Evolutionary conservation across 2,797 vertebrate species (phyloP), one percentile per base, ranked within the genome.

Genomic region (Lates japonicus): DNA sequence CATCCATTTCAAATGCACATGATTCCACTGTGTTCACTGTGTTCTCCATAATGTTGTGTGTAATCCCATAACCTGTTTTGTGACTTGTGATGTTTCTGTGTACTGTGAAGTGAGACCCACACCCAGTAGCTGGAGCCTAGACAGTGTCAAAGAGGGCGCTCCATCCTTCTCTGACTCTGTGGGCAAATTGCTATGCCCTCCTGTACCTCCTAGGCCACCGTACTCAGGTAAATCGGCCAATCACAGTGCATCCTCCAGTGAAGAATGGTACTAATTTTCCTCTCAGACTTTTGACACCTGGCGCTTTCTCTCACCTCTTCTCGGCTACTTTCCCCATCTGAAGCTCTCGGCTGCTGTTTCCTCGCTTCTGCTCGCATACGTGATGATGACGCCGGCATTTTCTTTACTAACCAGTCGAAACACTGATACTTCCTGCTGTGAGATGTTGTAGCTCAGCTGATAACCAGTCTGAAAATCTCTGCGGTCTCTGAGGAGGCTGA

Each of bases 51-150:
- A 49, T 70, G 70, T 90, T 1, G 25, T 65, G 46, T 89, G 74
- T 80, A 14, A 60, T 41, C 49, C 51, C 76, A 76, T 89, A 20
- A 66, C 57, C 46, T 68, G 76, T 81, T 4, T 11, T 84, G 76
- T 93, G 88, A 90, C 67, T 52, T 84, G 80, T 85, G 51, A 44
- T 90, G 86, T 94, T 74, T 92, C 74, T 89, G 64, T 94, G 83
- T 93, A 86, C 84, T 93, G 95, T 87, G 94, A 96, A 99, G 97
- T 98, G 93, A 97, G 96, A 78, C 91, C 95, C 87, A 96, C 97
- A 11, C 96, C 96, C 61, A 98, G 97, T 96, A 99, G 97, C 95
- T 99, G 98, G 98, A 99, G 97, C 95, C 94, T 99, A 94, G 98
- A 99, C 94, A 97, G 96, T 93, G 97, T 96, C 85, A 98, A 97